phyloP scores from a whole-genome alignment of 2,888 invertebrate genomes.

The Cataglyphis rosenhaueri region DNA sequence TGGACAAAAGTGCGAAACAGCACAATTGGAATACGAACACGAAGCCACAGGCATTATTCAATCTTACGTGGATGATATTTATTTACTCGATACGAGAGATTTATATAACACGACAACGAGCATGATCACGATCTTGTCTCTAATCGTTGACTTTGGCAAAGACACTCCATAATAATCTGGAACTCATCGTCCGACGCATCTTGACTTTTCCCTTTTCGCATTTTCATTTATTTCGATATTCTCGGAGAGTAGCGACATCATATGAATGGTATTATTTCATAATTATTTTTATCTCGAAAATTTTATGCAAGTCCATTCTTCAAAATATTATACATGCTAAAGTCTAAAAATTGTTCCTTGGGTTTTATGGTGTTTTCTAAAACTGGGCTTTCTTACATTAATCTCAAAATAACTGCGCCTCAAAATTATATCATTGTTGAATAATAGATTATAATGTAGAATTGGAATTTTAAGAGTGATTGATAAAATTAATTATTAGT shows the following conservation, averaged over 20 bases:
- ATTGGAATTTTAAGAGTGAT: neutral
- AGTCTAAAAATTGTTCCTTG: neutral
- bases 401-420: neutral
- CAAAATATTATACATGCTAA: neutral
- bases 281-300: neutral
- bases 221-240: neutral
- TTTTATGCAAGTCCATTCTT: conserved; percentile 10
- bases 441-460: neutral
- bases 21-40: conserved; percentile 18
- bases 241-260: conserved; percentile 28
- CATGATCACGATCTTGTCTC: conserved; percentile 20
- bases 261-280: neutral
- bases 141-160: conserved; percentile 46
- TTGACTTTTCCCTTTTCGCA: conserved; percentile 4
- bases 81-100: conserved; percentile 40
- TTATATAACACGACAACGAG: conserved; percentile 52
- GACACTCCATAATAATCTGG: conserved; percentile 49
- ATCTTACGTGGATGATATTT: conserved; percentile 60
- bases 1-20: conserved; percentile 13
- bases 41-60: conserved; percentile 35
- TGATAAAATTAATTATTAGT: neutral
- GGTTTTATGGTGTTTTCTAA: neutral
- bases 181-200: conserved; percentile 53
- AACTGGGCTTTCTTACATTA: neutral
- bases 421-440: neutral